Conservation (phyloP, 2,888 invertebrate species). For the Agrilus cyanescens region DNA sequence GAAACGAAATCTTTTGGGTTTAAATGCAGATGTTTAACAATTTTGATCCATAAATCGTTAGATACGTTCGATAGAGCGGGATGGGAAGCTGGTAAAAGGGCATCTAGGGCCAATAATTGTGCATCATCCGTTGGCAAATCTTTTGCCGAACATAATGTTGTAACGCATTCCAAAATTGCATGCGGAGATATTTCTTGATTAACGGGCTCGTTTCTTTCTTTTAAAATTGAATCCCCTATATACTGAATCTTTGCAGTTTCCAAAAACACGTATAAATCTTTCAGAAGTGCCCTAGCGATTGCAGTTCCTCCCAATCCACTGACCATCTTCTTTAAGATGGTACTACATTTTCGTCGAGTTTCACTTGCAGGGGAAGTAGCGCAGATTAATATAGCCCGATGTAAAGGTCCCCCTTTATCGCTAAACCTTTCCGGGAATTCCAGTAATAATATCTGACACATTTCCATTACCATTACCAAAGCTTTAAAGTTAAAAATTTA, state of each 20-base stretch:
- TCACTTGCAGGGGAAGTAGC: conserved; percentile 49
- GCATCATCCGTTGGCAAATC: conserved; percentile 38
- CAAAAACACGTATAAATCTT: conserved; percentile 54
- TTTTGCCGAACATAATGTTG: conserved; percentile 32
- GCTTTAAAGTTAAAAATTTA: conserved; percentile 36
- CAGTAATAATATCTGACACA: conserved; percentile 60
- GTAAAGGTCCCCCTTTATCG: conserved; percentile 53
- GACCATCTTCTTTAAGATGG: conserved; percentile 49
- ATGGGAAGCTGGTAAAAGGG: conserved; percentile 64
- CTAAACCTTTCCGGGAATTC: conserved; percentile 57
- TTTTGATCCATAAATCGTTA: conserved; percentile 57
- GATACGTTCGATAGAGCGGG: conserved; percentile 49
- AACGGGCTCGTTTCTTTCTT: conserved; percentile 41
- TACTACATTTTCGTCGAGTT: conserved; percentile 50
- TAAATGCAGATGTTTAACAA: conserved; percentile 45
- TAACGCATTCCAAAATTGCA: conserved; percentile 33
- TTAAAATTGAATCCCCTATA: background rate
- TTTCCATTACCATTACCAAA: conserved; percentile 55
- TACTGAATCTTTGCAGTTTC: conserved; percentile 42
- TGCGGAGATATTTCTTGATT: conserved; percentile 40
- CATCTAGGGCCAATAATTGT: conserved; percentile 49
- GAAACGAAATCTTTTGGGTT: conserved; percentile 49
- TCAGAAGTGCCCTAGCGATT: conserved; percentile 50
- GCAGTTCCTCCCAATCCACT: conserved; percentile 46
- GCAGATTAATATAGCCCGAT: conserved; percentile 59